Evolutionary conservation across 2,888 invertebrate species (phyloP).

Genomic region (Eudemis profundana): DNA sequence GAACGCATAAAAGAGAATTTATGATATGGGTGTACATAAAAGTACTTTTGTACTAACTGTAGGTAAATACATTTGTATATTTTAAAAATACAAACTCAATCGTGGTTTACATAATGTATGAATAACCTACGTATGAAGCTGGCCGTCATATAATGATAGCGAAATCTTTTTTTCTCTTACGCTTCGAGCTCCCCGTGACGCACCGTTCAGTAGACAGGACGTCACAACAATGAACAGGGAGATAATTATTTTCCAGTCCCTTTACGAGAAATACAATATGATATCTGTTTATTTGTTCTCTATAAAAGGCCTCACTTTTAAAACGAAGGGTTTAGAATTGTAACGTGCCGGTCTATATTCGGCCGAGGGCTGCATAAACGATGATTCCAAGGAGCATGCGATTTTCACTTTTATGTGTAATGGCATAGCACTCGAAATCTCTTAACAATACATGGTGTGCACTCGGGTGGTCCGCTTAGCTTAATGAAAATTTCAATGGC

Average conservation of each 20-base stretch:
- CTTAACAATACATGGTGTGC: conserved; percentile 15
- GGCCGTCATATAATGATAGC: neutral
- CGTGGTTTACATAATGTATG: neutral
- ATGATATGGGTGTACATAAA: too few species aligned
- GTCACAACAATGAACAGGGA: conserved; percentile 12
- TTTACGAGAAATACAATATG: conserved; percentile 16
- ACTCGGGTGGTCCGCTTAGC: conserved; percentile 9
- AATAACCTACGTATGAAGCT: neutral
- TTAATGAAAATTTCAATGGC: conserved; percentile 31
- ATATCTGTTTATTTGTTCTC: neutral
- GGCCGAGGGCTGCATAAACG: conserved; percentile 16
- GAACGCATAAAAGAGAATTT: too few species aligned
- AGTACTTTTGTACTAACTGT: too few species aligned
- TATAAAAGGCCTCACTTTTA: conserved; percentile 11
- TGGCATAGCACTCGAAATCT: conserved; percentile 2
- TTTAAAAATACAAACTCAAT: neutral
- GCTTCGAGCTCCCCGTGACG: neutral
- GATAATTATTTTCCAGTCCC: conserved; percentile 20
- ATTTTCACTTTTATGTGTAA: conserved; percentile 5
- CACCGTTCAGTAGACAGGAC: conserved; percentile 1
- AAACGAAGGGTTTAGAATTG: conserved; percentile 21
- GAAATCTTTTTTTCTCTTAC: neutral
- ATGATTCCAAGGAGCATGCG: neutral
- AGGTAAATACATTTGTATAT: too few species aligned
- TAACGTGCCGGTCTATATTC: conserved; percentile 26